Base-by-base conservation (phyloP, 2,113 vertebrate species). In the Felis catus region DNA sequence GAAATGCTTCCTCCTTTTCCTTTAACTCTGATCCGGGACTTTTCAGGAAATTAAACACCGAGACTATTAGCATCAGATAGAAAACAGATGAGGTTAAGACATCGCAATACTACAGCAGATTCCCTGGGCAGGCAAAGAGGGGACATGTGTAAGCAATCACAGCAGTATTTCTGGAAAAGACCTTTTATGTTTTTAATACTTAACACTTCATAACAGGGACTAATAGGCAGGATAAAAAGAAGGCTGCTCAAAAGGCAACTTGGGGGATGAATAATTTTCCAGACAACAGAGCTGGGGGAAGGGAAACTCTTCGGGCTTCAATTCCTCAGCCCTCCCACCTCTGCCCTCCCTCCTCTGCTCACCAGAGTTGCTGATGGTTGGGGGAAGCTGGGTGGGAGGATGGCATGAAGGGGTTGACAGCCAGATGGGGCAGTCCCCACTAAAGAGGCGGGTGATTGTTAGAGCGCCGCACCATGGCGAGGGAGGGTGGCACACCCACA, bases 41-140 rank as follows among this genome's bases (percentile, higher is more conserved):
- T 98, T 99, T 99, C 99, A 99, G 99, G 99, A 99, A 99, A 99
- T 99, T 99, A 99, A 99, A 99, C 98, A 98, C 98, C 73, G 97
- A 97, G 98, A 97, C 99, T 98, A 98, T 99, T 99, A 99, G 98
- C 95, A 97, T 98, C 97, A 97, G 98, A 99, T 99, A 99, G 98
- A 98, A 99, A 99, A 99, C 99, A 99, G 98, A 99, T 99, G 99
- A 99, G 98, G 95, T 88, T 98, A 97, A 98, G 97, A 94, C 97
- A 96, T 95, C 92, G 92, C 92, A 99, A 98, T 98, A 78, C 97
- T 98, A 95, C 92, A 98, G 98, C 98, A 98, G 97, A 98, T 98
- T 98, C 98, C 97, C 89, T 88, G 90, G 95, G 91, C 97, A 96
- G 95, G 96, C 98, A 96, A 98, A 96, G 96, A 95, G 91, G 94